phyloP scores from a whole-genome alignment of 2,888 invertebrate species.

The Diploptera punctata region DNA sequence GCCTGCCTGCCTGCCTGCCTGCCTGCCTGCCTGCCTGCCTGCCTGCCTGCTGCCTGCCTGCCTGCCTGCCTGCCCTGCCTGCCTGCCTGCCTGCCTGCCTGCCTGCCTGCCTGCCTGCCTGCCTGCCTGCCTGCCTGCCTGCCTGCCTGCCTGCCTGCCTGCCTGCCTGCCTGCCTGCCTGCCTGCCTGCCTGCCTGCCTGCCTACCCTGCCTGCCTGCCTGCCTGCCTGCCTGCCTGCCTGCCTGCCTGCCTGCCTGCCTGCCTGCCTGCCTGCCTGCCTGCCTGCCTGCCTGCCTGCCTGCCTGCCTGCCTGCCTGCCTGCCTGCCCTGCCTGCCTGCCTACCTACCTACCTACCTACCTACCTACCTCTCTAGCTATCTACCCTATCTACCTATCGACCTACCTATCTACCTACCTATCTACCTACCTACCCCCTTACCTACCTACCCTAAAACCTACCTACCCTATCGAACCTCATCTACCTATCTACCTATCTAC shows the following conservation, averaged over 20 bases:
- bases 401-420: too few relatives aligned
- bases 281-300: background rate
- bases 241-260: background rate
- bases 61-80: too few relatives aligned
- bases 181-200: background rate
- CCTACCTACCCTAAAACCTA: background rate
- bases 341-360: too few relatives aligned
- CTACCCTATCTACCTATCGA: too few relatives aligned
- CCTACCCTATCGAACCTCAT: too few relatives aligned
- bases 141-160: background rate
- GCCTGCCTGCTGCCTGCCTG: too few relatives aligned
- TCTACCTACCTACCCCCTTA: too few relatives aligned
- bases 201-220: too few relatives aligned
- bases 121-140: background rate
- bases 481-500: too few relatives aligned
- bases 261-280: background rate
- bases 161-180: background rate
- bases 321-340: too few relatives aligned
- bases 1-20: background rate
- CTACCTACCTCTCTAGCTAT: too few relatives aligned
- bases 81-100: background rate
- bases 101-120: background rate
- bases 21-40: background rate
- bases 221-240: background rate
- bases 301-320: background rate